These are phyloP conservation scores for Eristalinus sepulchralis DNA, from an alignment of 2,888 invertebrate genomes.

Conservation along the genomic window DNA sequence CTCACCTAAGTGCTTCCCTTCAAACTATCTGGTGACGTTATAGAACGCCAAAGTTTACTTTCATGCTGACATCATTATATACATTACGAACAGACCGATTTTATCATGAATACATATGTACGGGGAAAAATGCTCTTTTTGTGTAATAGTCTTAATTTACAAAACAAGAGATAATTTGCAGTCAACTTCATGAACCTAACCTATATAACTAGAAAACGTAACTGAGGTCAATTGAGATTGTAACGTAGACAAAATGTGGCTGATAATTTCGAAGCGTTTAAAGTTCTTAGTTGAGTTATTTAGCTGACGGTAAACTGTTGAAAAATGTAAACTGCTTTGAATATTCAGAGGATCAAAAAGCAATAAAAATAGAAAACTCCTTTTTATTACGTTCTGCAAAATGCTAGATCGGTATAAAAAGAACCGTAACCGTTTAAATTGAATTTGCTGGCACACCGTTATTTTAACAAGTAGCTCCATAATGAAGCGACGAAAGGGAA, in stretches of 20 bases:
- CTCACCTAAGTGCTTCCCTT: neutral
- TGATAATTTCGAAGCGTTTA: neutral
- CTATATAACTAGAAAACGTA: neutral
- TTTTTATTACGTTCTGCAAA: neutral
- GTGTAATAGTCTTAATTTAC: too few relatives aligned
- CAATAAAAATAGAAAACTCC: neutral
- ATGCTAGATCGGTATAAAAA: neutral
- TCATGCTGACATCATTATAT: neutral
- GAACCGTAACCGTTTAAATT: neutral
- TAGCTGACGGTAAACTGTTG: too few relatives aligned
- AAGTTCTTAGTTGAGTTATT: too few relatives aligned
- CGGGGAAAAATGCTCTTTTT: too few relatives aligned
- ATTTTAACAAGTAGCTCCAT: neutral
- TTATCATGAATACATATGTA: too few relatives aligned
- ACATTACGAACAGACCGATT: too few relatives aligned
- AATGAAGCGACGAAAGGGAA: neutral
- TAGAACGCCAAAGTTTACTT: neutral
- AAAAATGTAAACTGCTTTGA: too few relatives aligned
- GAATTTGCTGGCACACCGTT: neutral
- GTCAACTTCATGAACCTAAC: neutral
- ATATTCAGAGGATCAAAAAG: neutral
- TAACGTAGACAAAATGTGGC: neutral
- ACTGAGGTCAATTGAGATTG: neutral
- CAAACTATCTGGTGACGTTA: too few relatives aligned
- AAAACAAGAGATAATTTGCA: neutral